Base-by-base conservation (phyloP, 2,113 vertebrate species). In the Camelus bactrianus region DNA sequence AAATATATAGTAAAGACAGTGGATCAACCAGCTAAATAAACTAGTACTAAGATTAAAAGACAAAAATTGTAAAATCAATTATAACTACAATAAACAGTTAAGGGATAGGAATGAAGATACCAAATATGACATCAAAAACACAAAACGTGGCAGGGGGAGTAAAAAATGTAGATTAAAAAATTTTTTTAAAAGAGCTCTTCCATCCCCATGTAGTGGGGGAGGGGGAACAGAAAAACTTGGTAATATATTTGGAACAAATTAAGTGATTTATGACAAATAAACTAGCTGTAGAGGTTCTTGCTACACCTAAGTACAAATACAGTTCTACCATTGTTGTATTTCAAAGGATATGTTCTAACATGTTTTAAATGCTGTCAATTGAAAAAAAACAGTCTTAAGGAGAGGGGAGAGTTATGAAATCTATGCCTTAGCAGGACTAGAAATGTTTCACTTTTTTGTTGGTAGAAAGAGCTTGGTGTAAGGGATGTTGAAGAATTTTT, bases 361-460 rank as follows among this genome's bases (percentile, higher is more conserved):
- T 48, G 32, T 38, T 48, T 91, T 81, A 48, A 56, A 75, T 35
- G 60, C 73, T 54, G 38, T 42, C 32, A 65, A 15, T 26, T 72
- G 46, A 13, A 46, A 69, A 38, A 62, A 64, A 73, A 32, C 7
- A 65, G 35, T 32, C 42, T 89, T 52, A 86, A 60, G 69, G 77
- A 76, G 30, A 89, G n/a, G 26, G n/a, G 64, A 80, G 81, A 94
- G 94, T 90, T 38, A 75, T 69, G 46, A 87, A 92, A 79, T n/a
- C 30, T 67, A n/a, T 15, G 32, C 26, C 56, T 93, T 42, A 60
- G 38, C 30, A 60, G 81, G 42, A 79, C 80, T 52, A 58, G 8
- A 81, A 75, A 73, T 67, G 26, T 65, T 91, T 77, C 52, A 54
- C 30, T 75, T 87, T 73, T 79, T 94, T 38, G n/a, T 86, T 35